These are phyloP conservation scores for Micrasema longulum DNA, from an alignment of 1,140 invertebrate species.

Conservation along the genomic window DNA sequence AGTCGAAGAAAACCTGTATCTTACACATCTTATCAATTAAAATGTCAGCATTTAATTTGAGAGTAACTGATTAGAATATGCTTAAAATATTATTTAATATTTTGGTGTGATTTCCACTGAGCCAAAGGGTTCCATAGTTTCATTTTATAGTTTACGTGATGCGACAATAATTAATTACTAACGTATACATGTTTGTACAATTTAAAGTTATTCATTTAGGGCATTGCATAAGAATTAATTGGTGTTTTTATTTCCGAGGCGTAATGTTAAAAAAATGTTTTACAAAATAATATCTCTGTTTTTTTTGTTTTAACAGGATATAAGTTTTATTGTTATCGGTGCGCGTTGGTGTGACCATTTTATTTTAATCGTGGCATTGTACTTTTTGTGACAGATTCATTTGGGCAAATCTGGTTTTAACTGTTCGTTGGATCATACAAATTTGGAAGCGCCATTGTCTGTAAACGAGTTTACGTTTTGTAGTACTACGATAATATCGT, in stretches of 20 bases:
- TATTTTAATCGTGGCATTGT: conserved; percentile 29
- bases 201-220: not conserved
- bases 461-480: conserved; percentile 38
- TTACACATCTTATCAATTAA: too few species aligned
- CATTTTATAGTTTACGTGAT: not conserved
- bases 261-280: not conserved
- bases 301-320: too few species aligned
- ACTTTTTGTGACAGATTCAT: not conserved
- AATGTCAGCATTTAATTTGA: too few species aligned
- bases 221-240: conserved; percentile 11
- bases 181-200: not conserved
- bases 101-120: too few species aligned
- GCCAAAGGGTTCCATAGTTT: not conserved
- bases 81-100: too few species aligned
- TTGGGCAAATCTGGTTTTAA: not conserved
- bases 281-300: too few species aligned
- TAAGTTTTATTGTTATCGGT: not conserved
- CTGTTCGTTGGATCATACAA: conserved; percentile 18
- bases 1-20: too few species aligned
- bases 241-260: conserved; percentile 38
- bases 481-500: conserved; percentile 32
- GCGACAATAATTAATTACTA: not conserved
- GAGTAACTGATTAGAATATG: too few species aligned
- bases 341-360: conserved; percentile 7
- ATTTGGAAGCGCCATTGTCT: conserved; percentile 30